Base-by-base conservation (phyloP, 2,888 invertebrate species). In the Luperina nickerlii region DNA sequence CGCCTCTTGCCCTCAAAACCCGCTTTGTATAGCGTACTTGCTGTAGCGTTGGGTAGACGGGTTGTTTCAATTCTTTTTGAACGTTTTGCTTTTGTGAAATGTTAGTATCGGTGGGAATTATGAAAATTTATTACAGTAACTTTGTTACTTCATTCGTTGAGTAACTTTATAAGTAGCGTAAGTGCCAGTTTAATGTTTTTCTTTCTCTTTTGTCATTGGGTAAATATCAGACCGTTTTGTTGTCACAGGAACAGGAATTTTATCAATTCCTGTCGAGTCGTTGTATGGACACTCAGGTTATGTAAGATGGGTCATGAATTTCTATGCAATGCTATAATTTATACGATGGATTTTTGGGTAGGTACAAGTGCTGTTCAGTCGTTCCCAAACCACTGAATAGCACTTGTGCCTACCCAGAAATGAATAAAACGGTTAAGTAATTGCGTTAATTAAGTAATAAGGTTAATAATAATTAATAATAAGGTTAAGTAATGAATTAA, bases 1-100 rank as follows among this genome's bases (percentile, higher is more conserved):
- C 89, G 90, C 92, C 91, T 90, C 92, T 90, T 91, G 90, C 84
- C 91, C 91, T 90, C 87, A 81, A 92, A 92, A 91, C 91, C 92
- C 82, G 89, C 87, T 91, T 91, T 86, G 85, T 68, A 82, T 78
- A 75, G 78, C 78, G 76, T 48, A 76, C 73, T 81, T 48, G 69
- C 65, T 76, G n/a, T 57, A 54, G 65, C 51, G 48, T 32, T 27
- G 62, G 57, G 54, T 27, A 27, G 65, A 65, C 60, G 60, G 60
- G 51, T 54, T 72, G 63, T 75, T 63, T 70, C 27, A 70, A 75
- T 73, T 69, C 60, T 65, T 78, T 78, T 54, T 24, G 1, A 72
- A 51, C 20, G 69, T 42, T 67, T 54, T 42, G 24, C 24, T 66
- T 70, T 83, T 60, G 51, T 75, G 66, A 48, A 82, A 76, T 62